These are phyloP conservation scores for Microtus montanus DNA, from an alignment of 2,113 vertebrate genomes.

Conservation along the genomic window DNA sequence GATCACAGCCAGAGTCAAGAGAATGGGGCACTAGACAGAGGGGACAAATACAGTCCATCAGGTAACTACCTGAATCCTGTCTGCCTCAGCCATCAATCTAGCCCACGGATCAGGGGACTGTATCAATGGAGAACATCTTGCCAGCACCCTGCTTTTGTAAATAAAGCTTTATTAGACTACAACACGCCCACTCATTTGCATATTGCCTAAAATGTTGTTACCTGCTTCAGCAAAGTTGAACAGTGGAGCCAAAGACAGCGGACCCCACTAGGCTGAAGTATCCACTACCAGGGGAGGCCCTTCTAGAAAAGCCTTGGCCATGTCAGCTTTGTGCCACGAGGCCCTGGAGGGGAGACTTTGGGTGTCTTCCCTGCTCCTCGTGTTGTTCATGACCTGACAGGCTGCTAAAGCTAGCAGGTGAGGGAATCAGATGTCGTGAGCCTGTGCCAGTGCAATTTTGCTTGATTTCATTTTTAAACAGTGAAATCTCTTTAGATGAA, in stretches of 20 bases:
- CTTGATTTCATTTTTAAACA: background rate
- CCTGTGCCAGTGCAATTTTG: background rate
- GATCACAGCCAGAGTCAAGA: background rate
- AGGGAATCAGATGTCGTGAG: background rate
- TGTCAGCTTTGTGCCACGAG: rapidly evolving
- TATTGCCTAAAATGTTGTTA: rapidly evolving
- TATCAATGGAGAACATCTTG: background rate
- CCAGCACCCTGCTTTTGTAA: background rate
- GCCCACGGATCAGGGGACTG: background rate
- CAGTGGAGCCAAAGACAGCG: too few species aligned
- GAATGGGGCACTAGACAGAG: background rate
- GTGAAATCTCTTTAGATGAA: background rate
- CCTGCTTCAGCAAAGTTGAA: rapidly evolving
- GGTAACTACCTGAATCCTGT: background rate
- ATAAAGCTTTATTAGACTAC: background rate
- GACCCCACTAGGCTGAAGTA: too few species aligned
- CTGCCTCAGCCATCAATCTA: background rate
- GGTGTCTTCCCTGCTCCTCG: background rate
- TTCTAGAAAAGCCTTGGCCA: rapidly evolving
- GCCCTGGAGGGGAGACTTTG: rapidly evolving
- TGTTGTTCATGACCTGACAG: background rate
- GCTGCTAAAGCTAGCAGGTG: background rate
- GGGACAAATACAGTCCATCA: background rate
- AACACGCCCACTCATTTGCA: background rate
- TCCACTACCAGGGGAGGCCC: background rate